Evolutionary conservation across 2,797 vertebrate genomes (phyloP).

Genomic region (Epinephelus coioides): DNA sequence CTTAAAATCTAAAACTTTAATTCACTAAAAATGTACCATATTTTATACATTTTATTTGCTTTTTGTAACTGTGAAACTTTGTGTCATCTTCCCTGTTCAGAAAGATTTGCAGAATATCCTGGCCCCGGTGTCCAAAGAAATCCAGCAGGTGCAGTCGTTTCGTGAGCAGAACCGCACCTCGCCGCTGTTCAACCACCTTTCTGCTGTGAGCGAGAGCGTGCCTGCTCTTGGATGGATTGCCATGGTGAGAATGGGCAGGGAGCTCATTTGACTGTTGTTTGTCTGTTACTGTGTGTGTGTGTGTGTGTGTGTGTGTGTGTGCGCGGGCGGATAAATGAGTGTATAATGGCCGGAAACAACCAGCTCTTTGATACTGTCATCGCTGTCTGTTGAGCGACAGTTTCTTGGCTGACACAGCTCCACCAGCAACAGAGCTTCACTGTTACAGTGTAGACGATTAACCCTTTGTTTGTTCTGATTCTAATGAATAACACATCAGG

Average conservation of each 20-base stretch:
- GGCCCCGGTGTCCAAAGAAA: constrained; percentile 90
- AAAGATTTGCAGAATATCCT: constrained; percentile 85
- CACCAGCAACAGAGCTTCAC: constrained; percentile 46
- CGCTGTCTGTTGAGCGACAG: constrained; percentile 38
- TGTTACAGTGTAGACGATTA: constrained; percentile 49
- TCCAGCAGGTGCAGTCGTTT: constrained; percentile 91
- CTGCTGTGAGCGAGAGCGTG: constrained; percentile 95
- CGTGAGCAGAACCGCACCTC: constrained; percentile 94
- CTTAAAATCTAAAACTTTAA: not conserved
- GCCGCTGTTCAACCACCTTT: constrained; percentile 94
- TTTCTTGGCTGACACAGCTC: constrained; percentile 32
- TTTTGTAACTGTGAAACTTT: not conserved
- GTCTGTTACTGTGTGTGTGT: not conserved
- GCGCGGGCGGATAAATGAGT: constrained; percentile 17
- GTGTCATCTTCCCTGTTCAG: constrained; percentile 70
- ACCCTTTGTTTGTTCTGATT: constrained; percentile 37
- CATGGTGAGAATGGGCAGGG: constrained; percentile 87
- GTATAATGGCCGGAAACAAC: constrained; percentile 31
- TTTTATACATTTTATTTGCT: no score
- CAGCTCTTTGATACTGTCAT: constrained; percentile 52
- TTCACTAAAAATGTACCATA: not conserved
- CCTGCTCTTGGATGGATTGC: constrained; percentile 95
- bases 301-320: not conserved
- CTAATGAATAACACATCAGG: constrained; percentile 46
- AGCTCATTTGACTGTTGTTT: constrained; percentile 10